Conservation (phyloP, 2,888 invertebrate species). For the Neoascia interrupta region DNA sequence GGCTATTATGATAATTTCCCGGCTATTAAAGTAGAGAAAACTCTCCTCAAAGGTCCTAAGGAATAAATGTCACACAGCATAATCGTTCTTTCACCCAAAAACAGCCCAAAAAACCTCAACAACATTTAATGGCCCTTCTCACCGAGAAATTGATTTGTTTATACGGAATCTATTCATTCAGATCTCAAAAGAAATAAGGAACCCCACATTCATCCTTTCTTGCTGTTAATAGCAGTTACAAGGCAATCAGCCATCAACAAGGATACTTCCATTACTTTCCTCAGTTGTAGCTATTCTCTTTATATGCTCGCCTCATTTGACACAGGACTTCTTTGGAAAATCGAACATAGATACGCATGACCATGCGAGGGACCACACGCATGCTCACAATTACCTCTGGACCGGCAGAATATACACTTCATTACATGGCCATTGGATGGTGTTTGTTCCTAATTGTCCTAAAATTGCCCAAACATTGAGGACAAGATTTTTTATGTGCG, state of each 20-base stretch:
- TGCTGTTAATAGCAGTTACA: constrained; percentile 58
- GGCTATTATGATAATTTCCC: no score
- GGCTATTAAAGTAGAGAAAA: no score
- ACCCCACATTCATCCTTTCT: constrained; percentile 47
- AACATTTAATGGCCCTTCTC: constrained; percentile 36
- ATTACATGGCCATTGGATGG: constrained; percentile 68
- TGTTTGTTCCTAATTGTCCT: constrained; percentile 68
- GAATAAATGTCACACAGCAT: constrained; percentile 64
- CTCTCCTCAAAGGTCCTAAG: no score
- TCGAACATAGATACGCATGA: constrained; percentile 28
- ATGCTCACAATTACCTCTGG: constrained; percentile 43
- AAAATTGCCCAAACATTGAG: constrained; percentile 68
- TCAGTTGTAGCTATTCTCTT: constrained; percentile 45
- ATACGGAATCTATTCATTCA: constrained; percentile 57
- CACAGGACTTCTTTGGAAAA: constrained; percentile 48
- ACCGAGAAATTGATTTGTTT: constrained; percentile 64
- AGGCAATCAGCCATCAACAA: constrained; percentile 68
- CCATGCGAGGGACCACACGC: constrained; percentile 63
- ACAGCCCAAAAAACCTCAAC: constrained; percentile 26
- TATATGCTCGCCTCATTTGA: constrained; percentile 66
- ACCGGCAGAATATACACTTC: constrained; percentile 49
- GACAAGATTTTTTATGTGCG: constrained; percentile 59
- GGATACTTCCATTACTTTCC: constrained; percentile 52
- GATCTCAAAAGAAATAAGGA: constrained; percentile 40
- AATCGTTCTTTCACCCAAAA: constrained; percentile 46